These are phyloP conservation scores for Spodoptera litura DNA, from an alignment of 1,140 invertebrate genomes.

Conservation along the genomic window DNA sequence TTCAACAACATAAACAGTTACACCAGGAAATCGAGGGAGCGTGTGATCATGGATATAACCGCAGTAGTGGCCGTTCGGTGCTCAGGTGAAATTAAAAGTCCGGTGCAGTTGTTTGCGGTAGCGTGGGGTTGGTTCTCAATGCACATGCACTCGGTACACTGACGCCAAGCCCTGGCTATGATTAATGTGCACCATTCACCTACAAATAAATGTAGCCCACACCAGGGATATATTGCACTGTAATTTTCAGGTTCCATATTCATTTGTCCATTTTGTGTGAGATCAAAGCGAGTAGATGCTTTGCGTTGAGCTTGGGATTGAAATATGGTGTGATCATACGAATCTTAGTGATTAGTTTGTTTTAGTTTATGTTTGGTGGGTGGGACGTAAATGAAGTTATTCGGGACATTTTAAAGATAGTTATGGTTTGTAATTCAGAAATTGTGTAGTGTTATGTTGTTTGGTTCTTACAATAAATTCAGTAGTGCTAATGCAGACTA, in stretches of 20 bases:
- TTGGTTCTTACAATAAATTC: too few relatives aligned
- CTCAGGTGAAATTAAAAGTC: conserved; percentile 74
- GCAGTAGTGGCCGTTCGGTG: conserved; percentile 58
- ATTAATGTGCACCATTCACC: conserved; percentile 67
- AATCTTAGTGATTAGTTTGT: conserved; percentile 18
- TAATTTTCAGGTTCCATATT: conserved; percentile 69
- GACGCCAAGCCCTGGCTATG: conserved; percentile 62
- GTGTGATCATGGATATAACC: conserved; percentile 54
- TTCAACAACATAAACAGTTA: conserved; percentile 36
- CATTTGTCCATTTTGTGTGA: conserved; percentile 70
- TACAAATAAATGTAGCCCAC: conserved; percentile 65
- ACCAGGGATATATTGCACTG: conserved; percentile 64
- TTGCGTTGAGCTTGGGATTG: conserved; percentile 34
- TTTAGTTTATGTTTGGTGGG: not conserved
- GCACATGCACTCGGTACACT: conserved; percentile 64
- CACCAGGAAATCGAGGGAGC: conserved; percentile 1
- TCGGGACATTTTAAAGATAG: not conserved
- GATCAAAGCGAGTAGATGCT: conserved; percentile 64
- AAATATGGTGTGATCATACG: conserved; percentile 3
- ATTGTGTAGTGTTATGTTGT: too few relatives aligned
- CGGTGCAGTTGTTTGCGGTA: conserved; percentile 68
- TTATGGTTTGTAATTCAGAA: too few relatives aligned
- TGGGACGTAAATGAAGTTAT: not conserved
- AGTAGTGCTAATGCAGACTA: too few relatives aligned
- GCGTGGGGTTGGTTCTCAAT: conserved; percentile 57